These are phyloP conservation scores for Athalia circularis DNA, from an alignment of 2,888 invertebrate genomes.

Conservation along the genomic window DNA sequence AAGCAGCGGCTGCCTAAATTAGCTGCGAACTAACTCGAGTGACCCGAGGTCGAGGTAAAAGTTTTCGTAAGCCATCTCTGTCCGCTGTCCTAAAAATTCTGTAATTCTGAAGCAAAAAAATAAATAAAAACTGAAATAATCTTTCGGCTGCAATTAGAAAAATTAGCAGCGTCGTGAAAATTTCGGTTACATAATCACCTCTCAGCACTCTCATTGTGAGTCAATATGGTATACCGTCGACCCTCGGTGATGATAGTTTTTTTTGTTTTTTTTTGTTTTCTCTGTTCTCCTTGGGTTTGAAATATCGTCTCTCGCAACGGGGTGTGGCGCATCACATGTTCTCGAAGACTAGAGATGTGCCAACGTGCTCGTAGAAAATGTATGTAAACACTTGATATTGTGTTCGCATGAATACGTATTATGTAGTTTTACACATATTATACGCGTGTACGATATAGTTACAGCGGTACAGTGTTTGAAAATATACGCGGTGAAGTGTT, in stretches of 20 bases:
- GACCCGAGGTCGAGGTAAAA: conserved; percentile 31
- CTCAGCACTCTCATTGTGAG: not conserved
- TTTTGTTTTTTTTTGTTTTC: not conserved
- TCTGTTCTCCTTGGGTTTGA: not conserved
- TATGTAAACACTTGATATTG: conserved; percentile 24
- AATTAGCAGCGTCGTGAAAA: no score
- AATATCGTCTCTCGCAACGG: conserved; percentile 10
- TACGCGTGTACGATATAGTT: conserved; percentile 6
- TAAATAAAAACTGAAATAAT: no score
- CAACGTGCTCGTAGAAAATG: conserved; percentile 5
- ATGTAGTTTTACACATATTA: no score
- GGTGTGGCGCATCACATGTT: not conserved
- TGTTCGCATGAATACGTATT: conserved; percentile 18
- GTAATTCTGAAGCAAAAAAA: not conserved
- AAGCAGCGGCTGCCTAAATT: conserved; percentile 12
- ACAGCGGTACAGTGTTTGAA: not conserved
- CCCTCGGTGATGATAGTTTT: not conserved
- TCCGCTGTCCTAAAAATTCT: conserved; percentile 5
- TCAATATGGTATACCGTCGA: conserved; percentile 3
- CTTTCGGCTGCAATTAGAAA: no score
- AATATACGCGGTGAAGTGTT: conserved; percentile 45
- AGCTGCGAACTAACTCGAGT: conserved; percentile 11
- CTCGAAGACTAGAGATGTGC: not conserved
- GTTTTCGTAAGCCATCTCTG: conserved; percentile 15
- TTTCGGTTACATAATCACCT: no score